These are phyloP conservation scores for Remorina albescens DNA, from an alignment of 2,797 vertebrate species.

Conservation along the genomic window DNA sequence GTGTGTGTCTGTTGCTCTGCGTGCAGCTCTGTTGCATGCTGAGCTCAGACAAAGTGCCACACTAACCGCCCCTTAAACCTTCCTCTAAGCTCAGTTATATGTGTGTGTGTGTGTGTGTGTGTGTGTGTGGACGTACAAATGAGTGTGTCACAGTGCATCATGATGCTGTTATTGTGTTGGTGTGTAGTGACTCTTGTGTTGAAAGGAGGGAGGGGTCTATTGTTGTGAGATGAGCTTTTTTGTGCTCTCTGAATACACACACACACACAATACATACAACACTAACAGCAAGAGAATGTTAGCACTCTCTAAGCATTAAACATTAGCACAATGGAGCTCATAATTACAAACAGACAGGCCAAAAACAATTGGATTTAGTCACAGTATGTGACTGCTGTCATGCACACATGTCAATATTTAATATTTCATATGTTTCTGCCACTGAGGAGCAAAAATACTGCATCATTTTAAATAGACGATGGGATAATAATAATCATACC, in stretches of 20 bases:
- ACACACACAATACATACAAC: background rate
- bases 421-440: too few relatives aligned
- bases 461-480: too few relatives aligned
- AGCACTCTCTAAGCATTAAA: too few relatives aligned
- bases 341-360: too few relatives aligned
- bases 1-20: constrained; percentile 22
- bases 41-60: constrained; percentile 44
- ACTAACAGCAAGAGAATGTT: background rate
- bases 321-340: too few relatives aligned
- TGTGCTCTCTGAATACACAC: constrained; percentile 9
- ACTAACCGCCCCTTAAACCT: constrained; percentile 50
- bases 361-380: too few relatives aligned
- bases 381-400: too few relatives aligned
- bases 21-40: constrained; percentile 24
- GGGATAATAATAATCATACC: too few relatives aligned
- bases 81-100: constrained; percentile 29
- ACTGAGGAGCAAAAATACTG: too few relatives aligned
- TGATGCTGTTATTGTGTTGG: constrained; percentile 59
- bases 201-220: constrained; percentile 76
- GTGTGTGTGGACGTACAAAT: constrained; percentile 25
- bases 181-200: constrained; percentile 58
- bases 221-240: constrained; percentile 74
- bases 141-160: constrained; percentile 31
- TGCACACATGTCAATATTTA: too few relatives aligned
- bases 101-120: constrained; percentile 15